Evolutionary conservation across 2,113 vertebrate species (phyloP), one percentile per base, ranked within the genome.

Genomic region (Narcine bancroftii): DNA sequence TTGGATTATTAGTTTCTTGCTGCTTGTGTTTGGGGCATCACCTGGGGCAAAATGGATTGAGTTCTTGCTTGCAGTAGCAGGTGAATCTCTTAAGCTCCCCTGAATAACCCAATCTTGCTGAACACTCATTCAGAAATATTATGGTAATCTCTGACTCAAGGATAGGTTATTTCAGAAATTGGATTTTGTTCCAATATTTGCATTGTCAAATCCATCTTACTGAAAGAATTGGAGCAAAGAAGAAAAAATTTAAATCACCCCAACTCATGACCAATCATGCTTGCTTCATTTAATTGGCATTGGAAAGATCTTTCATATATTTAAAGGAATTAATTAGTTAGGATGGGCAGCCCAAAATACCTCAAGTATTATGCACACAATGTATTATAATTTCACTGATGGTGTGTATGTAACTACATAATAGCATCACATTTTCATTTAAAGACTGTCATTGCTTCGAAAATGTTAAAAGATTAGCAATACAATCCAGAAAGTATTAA

Each of bases 381-480:
- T 47, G 42, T 45, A 50, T 29, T 29, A 26, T 81, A 47, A 29
- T 45, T 11, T 29, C 45, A 81, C 45, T 50, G 77, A 9, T 10
- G 29, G 24, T 11, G 2, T 36, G 33, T 33, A 11, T 81, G 50
- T 10, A 50, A 53, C 47, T 4, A 73, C 47, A 53, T 33, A 83
- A 53, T 53, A 11, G 47, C 11, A 7, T 29, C 47, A 83, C 47
- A 83, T 53, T 81, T 47, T 83, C 79, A 83, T 50, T 53, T 33
- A 77, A 77, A 42, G 75, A 24, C 75, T 6, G 10, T 77, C 15
- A 33, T 29, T 53, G 47, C 79, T 33, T 53, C 53, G 26, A 53
- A 83, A 81, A 50, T 79, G 66, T 79, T 42, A 79, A 79, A 6
- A 47, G 76, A 79, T 50, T 81, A 81, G 26, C 47, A 50, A 83